Evolutionary conservation across 2,113 vertebrate species (phyloP).

Genomic region (Grammomys surdaster): DNA sequence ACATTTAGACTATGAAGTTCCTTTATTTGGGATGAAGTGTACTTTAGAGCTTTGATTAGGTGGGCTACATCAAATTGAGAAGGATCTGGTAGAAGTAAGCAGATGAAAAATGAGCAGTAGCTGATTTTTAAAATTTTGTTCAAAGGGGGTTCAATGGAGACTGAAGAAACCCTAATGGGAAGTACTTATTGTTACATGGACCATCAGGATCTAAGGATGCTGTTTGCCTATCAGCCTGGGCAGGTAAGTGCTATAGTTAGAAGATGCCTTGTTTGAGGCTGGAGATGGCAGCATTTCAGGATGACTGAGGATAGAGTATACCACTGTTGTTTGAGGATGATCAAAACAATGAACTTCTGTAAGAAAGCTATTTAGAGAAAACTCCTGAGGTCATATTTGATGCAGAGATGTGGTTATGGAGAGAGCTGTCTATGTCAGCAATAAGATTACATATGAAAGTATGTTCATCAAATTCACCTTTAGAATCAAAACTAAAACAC

Average conservation of each 20-base stretch:
- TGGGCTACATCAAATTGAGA: constrained; percentile 4
- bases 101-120: not conserved
- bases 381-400: constrained; percentile 90
- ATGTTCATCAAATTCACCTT: constrained; percentile 72
- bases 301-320: constrained; percentile 84
- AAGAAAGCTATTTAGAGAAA: constrained; percentile 92
- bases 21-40: constrained; percentile 81
- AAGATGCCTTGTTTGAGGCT: constrained; percentile 90
- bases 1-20: constrained; percentile 23
- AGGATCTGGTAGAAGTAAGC: not conserved
- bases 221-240: constrained; percentile 88
- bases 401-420: constrained; percentile 84
- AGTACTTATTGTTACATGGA: constrained; percentile 91
- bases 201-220: constrained; percentile 87
- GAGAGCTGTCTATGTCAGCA: constrained; percentile 86
- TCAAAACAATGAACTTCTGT: constrained; percentile 92
- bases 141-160: constrained; percentile 64
- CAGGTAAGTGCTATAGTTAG: constrained; percentile 90
- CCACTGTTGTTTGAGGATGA: constrained; percentile 89
- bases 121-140: constrained; percentile 19
- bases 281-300: constrained; percentile 86
- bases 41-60: constrained; percentile 39
- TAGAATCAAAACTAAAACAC: not conserved
- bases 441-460: constrained; percentile 86
- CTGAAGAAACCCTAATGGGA: constrained; percentile 58